Conservation (phyloP, 2,888 invertebrate genomes). For the Leptinotarsa rubiginosa region DNA sequence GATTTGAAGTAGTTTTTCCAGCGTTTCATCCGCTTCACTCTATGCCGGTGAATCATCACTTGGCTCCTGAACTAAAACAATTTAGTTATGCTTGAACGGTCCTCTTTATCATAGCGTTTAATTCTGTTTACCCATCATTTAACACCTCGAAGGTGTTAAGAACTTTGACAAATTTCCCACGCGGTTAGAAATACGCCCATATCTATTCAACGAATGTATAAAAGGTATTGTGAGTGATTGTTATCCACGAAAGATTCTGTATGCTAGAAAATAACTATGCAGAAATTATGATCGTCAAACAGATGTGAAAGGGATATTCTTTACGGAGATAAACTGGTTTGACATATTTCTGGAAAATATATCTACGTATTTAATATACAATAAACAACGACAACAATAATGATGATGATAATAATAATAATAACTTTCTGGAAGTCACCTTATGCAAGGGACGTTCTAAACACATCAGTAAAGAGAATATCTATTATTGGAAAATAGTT, state of each 20-base stretch:
- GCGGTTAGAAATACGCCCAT: constrained; percentile 35
- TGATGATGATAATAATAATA: too few species aligned
- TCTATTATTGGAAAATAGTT: too few species aligned
- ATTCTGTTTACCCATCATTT: constrained; percentile 41
- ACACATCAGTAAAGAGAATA: too few species aligned
- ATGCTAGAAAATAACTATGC: neutral
- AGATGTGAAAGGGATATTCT: too few species aligned
- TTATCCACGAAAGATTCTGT: neutral
- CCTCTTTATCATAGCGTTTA: constrained; percentile 36
- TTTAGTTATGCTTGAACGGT: constrained; percentile 25
- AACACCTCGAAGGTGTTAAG: constrained; percentile 42
- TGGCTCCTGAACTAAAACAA: constrained; percentile 18
- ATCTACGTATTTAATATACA: too few species aligned
- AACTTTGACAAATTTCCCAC: constrained; percentile 44
- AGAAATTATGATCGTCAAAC: neutral
- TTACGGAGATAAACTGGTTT: too few species aligned
- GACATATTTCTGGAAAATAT: too few species aligned
- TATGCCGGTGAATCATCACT: neutral
- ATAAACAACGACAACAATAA: too few species aligned
- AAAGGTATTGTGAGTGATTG: constrained; percentile 9
- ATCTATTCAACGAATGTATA: constrained; percentile 6
- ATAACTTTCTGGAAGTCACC: too few species aligned
- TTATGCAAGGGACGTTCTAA: too few species aligned
- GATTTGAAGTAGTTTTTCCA: neutral
- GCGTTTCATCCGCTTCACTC: neutral